Conservation (phyloP, 64 coral and sea anemone species). For the Stylophora pistillata region DNA sequence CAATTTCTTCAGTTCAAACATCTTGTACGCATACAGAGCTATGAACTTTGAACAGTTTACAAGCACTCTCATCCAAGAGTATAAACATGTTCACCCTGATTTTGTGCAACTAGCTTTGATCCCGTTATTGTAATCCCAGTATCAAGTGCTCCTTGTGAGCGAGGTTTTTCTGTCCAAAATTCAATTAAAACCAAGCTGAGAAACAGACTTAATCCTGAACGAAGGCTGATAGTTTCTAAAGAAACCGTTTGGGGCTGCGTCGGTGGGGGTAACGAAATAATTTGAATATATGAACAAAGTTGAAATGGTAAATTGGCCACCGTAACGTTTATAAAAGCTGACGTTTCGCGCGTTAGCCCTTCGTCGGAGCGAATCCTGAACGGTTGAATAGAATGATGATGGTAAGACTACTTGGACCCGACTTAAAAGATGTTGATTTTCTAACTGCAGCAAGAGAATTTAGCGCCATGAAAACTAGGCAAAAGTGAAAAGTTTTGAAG, state of each 20-base stretch:
- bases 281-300: too few species aligned
- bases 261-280: too few species aligned
- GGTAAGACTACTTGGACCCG: slow-evolving; percentile 32
- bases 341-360: too few species aligned
- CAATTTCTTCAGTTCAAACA: slow-evolving; percentile 44
- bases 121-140: slow-evolving; percentile 23
- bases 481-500: slow-evolving; percentile 17
- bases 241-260: too few species aligned
- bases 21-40: slow-evolving; percentile 34
- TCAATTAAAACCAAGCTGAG: slow-evolving; percentile 34
- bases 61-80: slow-evolving; percentile 30
- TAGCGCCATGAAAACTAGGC: slow-evolving; percentile 10
- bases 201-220: slow-evolving; percentile 32
- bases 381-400: slow-evolving; percentile 34
- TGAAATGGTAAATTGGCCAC: too few species aligned
- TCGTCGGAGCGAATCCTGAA: not conserved
- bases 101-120: slow-evolving; percentile 48
- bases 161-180: slow-evolving; percentile 46
- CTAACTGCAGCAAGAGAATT: slow-evolving; percentile 26
- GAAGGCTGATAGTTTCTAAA: too few species aligned
- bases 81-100: slow-evolving; percentile 35
- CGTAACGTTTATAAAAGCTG: too few species aligned
- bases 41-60: slow-evolving; percentile 52
- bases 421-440: slow-evolving; percentile 46
- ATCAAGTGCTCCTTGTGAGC: slow-evolving; percentile 41